phyloP scores from a whole-genome alignment of 2,113 vertebrate genomes.

The Rhizomys pruinosus region DNA sequence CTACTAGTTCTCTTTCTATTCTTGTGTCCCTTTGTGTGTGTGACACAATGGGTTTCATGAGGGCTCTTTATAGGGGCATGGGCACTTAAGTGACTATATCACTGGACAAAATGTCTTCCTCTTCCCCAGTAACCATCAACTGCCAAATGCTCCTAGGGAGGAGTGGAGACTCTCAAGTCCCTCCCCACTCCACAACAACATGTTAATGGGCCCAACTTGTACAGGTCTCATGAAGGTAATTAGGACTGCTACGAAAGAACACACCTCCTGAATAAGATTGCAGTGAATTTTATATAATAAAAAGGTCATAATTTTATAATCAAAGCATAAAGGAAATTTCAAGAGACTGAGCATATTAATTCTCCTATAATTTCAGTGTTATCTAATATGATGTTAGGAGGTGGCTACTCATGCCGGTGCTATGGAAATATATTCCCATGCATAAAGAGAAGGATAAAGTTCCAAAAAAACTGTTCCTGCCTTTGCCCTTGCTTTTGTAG shows the following conservation, averaged over 20 bases:
- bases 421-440: background rate
- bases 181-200: background rate
- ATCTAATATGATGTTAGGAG: background rate
- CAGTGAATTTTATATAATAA: background rate
- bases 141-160: background rate
- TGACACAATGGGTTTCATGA: background rate
- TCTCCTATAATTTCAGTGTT: background rate
- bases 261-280: background rate
- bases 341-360: background rate
- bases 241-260: background rate
- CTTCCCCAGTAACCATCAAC: background rate
- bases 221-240: background rate
- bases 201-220: too few relatives aligned
- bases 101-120: background rate
- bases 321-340: background rate
- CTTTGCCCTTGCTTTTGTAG: background rate
- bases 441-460: background rate
- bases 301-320: slow-evolving; percentile 30
- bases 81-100: background rate
- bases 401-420: background rate
- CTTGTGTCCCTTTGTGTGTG: background rate
- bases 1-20: background rate
- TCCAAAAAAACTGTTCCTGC: background rate
- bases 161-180: background rate
- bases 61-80: background rate